Conservation (phyloP, 2,113 vertebrate species). For the Phalacrocorax carbo region DNA sequence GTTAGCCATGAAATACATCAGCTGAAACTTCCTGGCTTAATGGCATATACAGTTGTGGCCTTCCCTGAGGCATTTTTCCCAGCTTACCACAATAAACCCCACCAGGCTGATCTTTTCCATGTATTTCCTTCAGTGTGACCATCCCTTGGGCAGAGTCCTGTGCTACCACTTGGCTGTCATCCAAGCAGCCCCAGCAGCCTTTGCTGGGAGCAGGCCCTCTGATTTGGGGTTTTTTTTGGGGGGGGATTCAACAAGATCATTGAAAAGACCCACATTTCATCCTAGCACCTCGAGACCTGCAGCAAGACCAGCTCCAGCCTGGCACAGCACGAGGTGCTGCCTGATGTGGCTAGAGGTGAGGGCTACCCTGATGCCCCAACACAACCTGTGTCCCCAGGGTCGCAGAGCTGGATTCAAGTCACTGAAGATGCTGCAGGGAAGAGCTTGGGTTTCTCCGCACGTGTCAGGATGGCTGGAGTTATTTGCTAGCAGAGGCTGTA, state of each 20-base stretch:
- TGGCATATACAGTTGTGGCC: not conserved
- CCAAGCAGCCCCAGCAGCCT: not conserved
- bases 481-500: not conserved
- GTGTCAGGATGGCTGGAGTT: not conserved
- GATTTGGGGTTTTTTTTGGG: not conserved
- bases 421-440: not conserved
- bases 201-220: not conserved
- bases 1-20: not conserved
- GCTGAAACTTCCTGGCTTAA: not conserved
- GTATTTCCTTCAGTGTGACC: not conserved
- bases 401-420: not conserved
- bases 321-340: not conserved
- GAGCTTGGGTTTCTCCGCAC: not conserved
- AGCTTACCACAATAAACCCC: not conserved
- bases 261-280: not conserved
- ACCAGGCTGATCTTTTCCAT: not conserved
- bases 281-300: not conserved
- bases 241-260: not conserved
- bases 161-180: not conserved
- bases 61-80: not conserved
- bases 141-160: not conserved
- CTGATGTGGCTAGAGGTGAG: not conserved
- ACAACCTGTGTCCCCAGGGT: rapidly evolving
- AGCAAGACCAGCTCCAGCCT: not conserved
- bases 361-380: not conserved